phyloP scores from a whole-genome alignment of 2,797 vertebrate genomes.

The Spheniscus humboldti region DNA sequence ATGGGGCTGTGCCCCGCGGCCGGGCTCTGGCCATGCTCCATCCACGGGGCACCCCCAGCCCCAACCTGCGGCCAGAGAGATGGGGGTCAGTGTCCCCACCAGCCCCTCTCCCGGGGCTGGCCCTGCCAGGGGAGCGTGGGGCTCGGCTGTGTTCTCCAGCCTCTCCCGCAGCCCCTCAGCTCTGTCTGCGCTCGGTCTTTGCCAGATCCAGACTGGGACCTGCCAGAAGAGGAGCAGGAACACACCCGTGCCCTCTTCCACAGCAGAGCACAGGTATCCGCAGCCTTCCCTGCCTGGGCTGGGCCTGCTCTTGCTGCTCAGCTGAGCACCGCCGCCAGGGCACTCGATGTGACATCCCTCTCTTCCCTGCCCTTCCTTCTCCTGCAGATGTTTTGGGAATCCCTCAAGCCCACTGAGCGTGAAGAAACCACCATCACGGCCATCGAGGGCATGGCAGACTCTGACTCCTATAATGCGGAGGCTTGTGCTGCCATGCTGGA shows the following conservation, averaged over 20 bases:
- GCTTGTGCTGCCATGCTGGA: too few relatives aligned
- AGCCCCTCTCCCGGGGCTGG: background rate
- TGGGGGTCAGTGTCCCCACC: background rate
- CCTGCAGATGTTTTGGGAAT: background rate
- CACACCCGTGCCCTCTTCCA: rapidly evolving
- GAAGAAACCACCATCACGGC: background rate
- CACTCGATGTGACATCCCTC: too few relatives aligned
- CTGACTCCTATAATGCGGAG: too few relatives aligned
- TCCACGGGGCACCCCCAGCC: background rate
- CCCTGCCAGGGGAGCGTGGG: background rate
- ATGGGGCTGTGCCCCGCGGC: too few relatives aligned
- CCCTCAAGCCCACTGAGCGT: background rate
- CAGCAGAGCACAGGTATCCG: background rate
- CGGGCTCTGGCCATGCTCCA: background rate
- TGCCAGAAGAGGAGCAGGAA: background rate
- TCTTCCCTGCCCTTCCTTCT: background rate
- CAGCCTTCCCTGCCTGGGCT: background rate
- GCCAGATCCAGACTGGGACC: background rate
- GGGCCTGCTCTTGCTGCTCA: background rate
- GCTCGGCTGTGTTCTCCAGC: background rate
- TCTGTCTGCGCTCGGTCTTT: background rate
- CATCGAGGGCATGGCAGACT: too few relatives aligned
- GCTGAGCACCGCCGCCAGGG: background rate
- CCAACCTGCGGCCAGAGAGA: background rate
- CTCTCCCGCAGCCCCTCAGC: background rate